These are phyloP conservation scores for Centropristis striata DNA, from an alignment of 2,113 vertebrate genomes.

Conservation along the genomic window DNA sequence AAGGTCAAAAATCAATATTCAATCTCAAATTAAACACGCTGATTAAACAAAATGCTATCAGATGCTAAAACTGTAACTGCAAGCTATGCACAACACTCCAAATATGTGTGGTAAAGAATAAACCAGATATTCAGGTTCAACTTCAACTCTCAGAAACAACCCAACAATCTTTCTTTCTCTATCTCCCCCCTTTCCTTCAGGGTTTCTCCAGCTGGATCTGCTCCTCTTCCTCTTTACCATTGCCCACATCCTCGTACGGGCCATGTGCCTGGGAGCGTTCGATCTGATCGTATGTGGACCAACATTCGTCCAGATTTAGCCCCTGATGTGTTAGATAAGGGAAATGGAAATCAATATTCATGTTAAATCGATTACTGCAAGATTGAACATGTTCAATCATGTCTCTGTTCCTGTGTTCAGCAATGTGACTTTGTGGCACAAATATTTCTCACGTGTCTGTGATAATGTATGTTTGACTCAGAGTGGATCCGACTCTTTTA, in stretches of 20 bases:
- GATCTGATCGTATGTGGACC: slow-evolving; percentile 82
- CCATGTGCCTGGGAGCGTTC: slow-evolving; percentile 65
- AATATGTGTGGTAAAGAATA: not conserved
- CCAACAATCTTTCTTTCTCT: not conserved
- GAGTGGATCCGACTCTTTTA: slow-evolving; percentile 42
- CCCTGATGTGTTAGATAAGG: slow-evolving; percentile 71
- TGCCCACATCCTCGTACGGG: slow-evolving; percentile 83
- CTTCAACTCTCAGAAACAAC: slow-evolving; percentile 4
- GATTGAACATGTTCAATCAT: slow-evolving; percentile 6
- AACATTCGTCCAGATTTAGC: slow-evolving; percentile 83
- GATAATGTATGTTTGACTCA: not conserved
- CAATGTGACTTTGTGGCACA: not conserved
- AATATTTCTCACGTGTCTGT: not conserved
- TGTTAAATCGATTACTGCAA: not conserved
- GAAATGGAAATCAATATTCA: slow-evolving; percentile 2
- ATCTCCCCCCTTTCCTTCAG: slow-evolving; percentile 44
- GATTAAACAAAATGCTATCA: slow-evolving; percentile 2
- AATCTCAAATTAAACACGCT: not conserved
- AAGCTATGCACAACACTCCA: slow-evolving; percentile 4
- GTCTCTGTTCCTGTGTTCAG: not conserved
- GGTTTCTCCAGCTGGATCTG: slow-evolving; percentile 84
- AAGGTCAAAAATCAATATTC: not conserved
- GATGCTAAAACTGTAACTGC: not conserved
- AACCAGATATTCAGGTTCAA: not conserved
- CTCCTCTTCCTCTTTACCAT: slow-evolving; percentile 52